Percentiles rank a stretch among this genome's conserved stretches.
Conservation (phyloP, 2,888 invertebrate genomes). For the Parascotia fuliginaria region DNA sequence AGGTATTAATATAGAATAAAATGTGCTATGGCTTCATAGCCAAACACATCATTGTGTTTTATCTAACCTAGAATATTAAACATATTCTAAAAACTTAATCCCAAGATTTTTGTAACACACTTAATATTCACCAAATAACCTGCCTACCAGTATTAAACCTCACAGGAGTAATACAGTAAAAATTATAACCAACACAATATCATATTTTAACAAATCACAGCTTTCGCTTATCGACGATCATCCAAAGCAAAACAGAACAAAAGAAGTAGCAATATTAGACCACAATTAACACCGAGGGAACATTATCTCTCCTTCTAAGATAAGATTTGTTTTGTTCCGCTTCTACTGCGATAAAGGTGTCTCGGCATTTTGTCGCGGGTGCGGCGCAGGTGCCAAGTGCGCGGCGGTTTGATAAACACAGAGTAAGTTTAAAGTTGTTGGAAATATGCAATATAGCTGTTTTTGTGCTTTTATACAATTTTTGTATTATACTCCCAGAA, state of each 20-base stretch:
- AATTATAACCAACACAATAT: background rate
- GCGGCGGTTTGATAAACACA: constrained; percentile 34
- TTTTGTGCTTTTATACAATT: too few relatives aligned
- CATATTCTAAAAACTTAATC: too few relatives aligned
- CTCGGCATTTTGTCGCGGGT: constrained; percentile 58
- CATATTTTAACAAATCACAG: background rate
- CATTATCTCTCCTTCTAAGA: constrained; percentile 41
- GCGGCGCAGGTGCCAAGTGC: constrained; percentile 65
- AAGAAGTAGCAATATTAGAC: constrained; percentile 55
- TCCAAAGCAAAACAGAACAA: constrained; percentile 24
- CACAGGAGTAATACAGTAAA: too few relatives aligned
- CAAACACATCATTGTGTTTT: too few relatives aligned
- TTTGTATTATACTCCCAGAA: too few relatives aligned
- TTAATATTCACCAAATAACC: background rate
- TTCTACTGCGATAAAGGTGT: constrained; percentile 58
- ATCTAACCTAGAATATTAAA: too few relatives aligned
- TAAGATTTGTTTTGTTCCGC: constrained; percentile 71
- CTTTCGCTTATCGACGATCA: background rate
- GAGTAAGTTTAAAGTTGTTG: constrained; percentile 32
- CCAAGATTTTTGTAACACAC: too few relatives aligned
- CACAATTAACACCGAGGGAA: constrained; percentile 70
- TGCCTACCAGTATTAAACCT: background rate
- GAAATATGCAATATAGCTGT: too few relatives aligned
- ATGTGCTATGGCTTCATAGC: too few relatives aligned
- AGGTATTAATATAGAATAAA: too few relatives aligned